Percentiles rank a stretch among this genome's conserved stretches.
phyloP scores from a whole-genome alignment of 2,113 vertebrate genomes.

The Micronycteris hirsuta region DNA sequence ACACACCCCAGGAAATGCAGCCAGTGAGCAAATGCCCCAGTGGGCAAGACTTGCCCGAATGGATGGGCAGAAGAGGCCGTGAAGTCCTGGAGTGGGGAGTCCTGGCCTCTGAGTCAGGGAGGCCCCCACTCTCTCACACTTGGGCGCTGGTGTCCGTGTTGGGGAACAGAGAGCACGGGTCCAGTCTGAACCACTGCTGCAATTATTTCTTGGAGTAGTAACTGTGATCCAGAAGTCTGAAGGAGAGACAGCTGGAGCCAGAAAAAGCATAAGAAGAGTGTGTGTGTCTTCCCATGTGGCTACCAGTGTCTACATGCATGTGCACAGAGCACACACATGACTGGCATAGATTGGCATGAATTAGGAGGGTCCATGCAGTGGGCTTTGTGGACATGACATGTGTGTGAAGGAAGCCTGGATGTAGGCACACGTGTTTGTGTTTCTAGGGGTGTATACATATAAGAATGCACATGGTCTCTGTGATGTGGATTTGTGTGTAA shows the following conservation, averaged over 20 bases:
- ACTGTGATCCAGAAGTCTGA: neutral
- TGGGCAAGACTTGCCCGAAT: neutral
- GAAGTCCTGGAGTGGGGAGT: fast-evolving
- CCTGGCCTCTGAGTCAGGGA: neutral
- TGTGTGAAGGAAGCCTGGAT: neutral
- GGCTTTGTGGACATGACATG: neutral
- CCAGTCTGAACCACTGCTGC: fast-evolving
- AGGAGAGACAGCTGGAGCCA: neutral
- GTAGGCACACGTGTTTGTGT: fast-evolving
- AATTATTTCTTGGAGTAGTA: neutral
- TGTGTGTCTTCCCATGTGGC: neutral
- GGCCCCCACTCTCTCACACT: neutral
- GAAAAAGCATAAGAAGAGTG: neutral
- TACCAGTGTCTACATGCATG: fast-evolving
- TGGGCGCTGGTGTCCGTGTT: too few relatives aligned
- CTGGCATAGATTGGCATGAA: neutral
- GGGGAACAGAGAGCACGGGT: neutral
- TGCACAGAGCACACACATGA: fast-evolving
- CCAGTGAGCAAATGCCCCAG: too few relatives aligned
- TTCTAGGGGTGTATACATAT: neutral
- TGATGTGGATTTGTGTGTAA: too few relatives aligned
- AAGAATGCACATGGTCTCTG: fast-evolving
- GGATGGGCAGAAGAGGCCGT: neutral
- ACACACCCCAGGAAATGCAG: neutral
- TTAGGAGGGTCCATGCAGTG: neutral